Evolutionary conservation across 2,113 vertebrate species (phyloP), one percentile per base, ranked within the genome.

Genomic region (Salminus brasiliensis): DNA sequence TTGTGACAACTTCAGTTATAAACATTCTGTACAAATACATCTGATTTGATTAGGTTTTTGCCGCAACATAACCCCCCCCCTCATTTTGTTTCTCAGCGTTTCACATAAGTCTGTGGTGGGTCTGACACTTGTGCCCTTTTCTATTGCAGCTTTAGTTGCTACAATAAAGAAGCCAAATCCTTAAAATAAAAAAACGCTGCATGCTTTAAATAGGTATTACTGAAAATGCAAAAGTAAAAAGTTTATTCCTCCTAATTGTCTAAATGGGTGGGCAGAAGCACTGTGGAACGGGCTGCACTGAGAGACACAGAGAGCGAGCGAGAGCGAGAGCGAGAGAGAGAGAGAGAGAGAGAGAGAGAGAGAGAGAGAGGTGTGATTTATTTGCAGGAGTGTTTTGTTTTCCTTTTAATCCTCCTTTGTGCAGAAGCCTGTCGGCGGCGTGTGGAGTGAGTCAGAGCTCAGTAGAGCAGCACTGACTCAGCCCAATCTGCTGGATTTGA

Each of bases 241-340:
- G 52, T 76, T 67, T 68, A 55, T 32, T n/a, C 23, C 11, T 18
- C 25, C 18, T 68, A 67, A 68, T 41, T n/a, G 74, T n/a, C 62
- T n/a, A 16, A 60, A 18, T 65, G 59, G 13, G 21, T 29, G 32
- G 13, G 53, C 8, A 39, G 15, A 72, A 55, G 49, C 70, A 16
- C 32, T 29, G 49, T 15, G 4, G 53, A 55, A 25, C 36, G 29
- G n/a, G 11, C 70, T 39, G 52, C 34, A 12, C 11, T 9, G 21
- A n/a, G 7, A 4, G 43, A 65, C 16, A n/a, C 41, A 36, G 25
- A 70, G 25, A n/a, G n/a, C n/a, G n/a, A n/a, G n/a, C n/a, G n/a
- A n/a, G n/a, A n/a, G n/a, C n/a, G n/a, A n/a, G n/a, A n/a, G n/a
- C n/a, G n/a, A n/a, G 21, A n/a, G 7, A 4, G 43, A 65, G 18